Percentiles rank a stretch among this genome's conserved stretches.
Conservation (phyloP, 35 echinoderm and acorn worm genomes). For the Patiria miniata region DNA sequence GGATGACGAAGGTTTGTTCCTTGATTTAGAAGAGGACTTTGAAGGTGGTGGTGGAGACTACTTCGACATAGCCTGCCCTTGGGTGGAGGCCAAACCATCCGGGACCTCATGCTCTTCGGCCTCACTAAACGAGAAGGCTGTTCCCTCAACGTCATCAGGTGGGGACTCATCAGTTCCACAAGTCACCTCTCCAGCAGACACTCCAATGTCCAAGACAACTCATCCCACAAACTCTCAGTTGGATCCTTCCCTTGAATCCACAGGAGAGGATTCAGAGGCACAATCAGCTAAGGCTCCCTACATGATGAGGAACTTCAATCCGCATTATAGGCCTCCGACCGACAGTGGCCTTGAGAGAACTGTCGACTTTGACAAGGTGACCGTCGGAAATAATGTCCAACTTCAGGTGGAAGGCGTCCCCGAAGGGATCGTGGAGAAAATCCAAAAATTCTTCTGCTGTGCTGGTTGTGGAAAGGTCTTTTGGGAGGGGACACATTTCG, state of each 20-base stretch:
- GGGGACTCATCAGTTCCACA: not conserved
- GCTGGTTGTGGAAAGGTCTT: conserved; percentile 64
- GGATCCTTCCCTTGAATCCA: not conserved
- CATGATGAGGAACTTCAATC: not conserved
- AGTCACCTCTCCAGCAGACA: not conserved
- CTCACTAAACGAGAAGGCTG: too few species aligned
- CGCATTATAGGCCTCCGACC: not conserved
- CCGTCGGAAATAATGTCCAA: conserved; percentile 5
- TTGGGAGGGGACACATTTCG: conserved; percentile 74
- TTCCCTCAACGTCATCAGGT: too few species aligned
- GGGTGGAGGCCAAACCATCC: too few species aligned
- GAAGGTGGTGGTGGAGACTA: not conserved
- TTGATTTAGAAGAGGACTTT: conserved; percentile 15
- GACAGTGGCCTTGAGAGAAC: not conserved
- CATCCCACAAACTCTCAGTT: not conserved
- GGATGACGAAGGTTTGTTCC: not conserved
- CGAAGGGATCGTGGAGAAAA: conserved; percentile 26
- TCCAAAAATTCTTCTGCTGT: conserved; percentile 55
- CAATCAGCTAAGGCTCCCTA: too few species aligned
- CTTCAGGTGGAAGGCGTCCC: conserved; percentile 51
- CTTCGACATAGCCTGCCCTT: not conserved
- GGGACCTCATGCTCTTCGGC: too few species aligned
- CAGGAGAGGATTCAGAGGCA: not conserved
- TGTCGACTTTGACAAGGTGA: conserved; percentile 27
- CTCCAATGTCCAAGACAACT: not conserved